These are phyloP conservation scores for Patella ulyssiponensis DNA, from an alignment of 2,888 invertebrate genomes.

Conservation along the genomic window DNA sequence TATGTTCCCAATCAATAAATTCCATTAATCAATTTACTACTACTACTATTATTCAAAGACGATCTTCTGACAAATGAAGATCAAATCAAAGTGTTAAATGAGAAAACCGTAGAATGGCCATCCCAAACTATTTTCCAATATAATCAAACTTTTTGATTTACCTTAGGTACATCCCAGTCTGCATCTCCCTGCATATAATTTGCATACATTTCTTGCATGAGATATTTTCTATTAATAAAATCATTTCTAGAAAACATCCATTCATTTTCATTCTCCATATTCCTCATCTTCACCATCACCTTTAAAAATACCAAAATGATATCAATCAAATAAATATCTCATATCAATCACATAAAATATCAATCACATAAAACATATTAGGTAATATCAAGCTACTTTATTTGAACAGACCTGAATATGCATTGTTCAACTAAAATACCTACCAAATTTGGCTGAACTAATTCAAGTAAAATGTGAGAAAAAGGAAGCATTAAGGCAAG, in stretches of 20 bases:
- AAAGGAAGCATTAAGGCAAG: no score
- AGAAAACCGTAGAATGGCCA: neutral
- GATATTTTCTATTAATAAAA: slow-evolving; percentile 68
- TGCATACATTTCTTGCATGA: slow-evolving; percentile 71
- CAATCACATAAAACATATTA: neutral
- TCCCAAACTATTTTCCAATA: neutral
- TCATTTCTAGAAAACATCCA: slow-evolving; percentile 67
- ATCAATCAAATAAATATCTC: neutral
- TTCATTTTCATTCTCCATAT: slow-evolving; percentile 61
- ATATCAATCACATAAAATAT: neutral
- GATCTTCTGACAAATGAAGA: no score
- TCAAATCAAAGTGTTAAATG: no score
- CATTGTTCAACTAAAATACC: no score
- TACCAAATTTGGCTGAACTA: no score
- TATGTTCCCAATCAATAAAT: no score
- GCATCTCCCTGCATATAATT: slow-evolving; percentile 65
- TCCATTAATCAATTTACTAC: no score
- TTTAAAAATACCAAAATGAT: slow-evolving; percentile 25
- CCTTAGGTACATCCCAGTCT: slow-evolving; percentile 66
- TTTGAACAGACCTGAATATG: no score
- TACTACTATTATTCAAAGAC: no score
- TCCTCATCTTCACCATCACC: slow-evolving; percentile 67
- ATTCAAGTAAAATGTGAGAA: no score
- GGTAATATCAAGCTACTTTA: no score
- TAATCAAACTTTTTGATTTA: slow-evolving; percentile 28